Evolutionary conservation across 2,113 vertebrate genomes (phyloP).

Genomic region (Pygoscelis antarcticus): DNA sequence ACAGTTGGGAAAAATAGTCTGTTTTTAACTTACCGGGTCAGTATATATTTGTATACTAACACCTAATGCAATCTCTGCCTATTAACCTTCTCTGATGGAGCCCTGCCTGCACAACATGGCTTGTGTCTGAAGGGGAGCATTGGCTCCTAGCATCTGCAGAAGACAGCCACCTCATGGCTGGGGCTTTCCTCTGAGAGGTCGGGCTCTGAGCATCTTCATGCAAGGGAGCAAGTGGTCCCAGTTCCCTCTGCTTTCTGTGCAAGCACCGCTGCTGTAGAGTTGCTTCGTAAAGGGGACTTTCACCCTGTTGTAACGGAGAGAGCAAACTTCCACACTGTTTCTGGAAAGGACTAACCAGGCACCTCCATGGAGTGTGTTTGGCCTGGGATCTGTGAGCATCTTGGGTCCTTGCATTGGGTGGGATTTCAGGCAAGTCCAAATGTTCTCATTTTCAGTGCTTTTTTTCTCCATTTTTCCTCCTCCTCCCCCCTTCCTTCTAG

Average conservation of each 20-base stretch:
- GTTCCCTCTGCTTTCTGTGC: neutral
- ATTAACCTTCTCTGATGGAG: neutral
- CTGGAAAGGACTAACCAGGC: neutral
- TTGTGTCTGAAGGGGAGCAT: neutral
- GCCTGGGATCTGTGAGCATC: neutral
- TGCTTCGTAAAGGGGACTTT: neutral
- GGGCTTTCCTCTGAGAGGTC: rapidly evolving
- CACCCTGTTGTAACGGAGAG: rapidly evolving
- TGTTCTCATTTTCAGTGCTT: neutral
- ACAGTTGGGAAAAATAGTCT: neutral
- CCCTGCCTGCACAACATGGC: neutral
- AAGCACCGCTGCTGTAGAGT: rapidly evolving
- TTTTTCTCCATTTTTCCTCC: rapidly evolving
- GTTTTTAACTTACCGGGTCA: neutral
- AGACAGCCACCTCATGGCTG: neutral
- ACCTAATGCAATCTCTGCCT: neutral
- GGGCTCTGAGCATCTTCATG: neutral
- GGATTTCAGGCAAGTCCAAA: neutral
- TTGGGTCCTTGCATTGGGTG: neutral
- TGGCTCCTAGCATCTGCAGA: neutral
- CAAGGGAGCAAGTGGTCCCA: neutral
- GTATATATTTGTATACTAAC: neutral
- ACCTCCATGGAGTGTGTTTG: neutral
- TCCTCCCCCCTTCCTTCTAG: too few relatives aligned
- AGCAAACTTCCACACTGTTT: neutral